Conservation (phyloP, 2,113 vertebrate genomes). For the human (Homo sapiens) region GRCh38 chr2:232659001-232659500, state of each 20-base stretch:
- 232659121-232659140: not conserved
- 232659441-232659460: not conserved
- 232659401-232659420: not conserved
- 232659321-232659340: not conserved
- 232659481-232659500: not conserved
- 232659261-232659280: too few relatives aligned
- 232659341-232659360: rapidly evolving
- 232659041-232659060: not conserved
- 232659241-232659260: not conserved
- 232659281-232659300: too few relatives aligned
- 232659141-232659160: not conserved
- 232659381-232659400: not conserved
- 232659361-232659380: not conserved
- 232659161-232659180: not conserved
- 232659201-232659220: not conserved
- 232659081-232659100: not conserved
- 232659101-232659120: not conserved
- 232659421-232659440: not conserved
- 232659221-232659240: too few relatives aligned
- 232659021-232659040: not conserved
- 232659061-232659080: not conserved
- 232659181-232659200: not conserved
- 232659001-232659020: not conserved
- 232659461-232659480: not conserved
- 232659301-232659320: too few relatives aligned